Percentiles rank a stretch among this genome's conserved stretches.
Evolutionary conservation across 2,113 vertebrate genomes (phyloP).

Genomic region (Crotalus tigris): DNA sequence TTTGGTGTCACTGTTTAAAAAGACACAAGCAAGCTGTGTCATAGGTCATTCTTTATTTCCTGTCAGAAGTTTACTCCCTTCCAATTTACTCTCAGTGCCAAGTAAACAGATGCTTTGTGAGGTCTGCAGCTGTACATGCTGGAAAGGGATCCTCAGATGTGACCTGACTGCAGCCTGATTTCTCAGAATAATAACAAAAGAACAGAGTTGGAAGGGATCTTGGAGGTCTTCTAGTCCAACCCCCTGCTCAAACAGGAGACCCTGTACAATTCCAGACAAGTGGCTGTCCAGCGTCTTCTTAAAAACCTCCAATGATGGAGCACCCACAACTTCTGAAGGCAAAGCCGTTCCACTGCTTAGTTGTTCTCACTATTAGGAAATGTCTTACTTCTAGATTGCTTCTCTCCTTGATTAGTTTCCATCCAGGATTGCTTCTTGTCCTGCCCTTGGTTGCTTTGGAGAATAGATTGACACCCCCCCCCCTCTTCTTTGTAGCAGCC

Average conservation of each 20-base stretch:
- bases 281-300: not conserved
- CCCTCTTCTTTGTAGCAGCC: too few relatives aligned
- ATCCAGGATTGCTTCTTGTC: not conserved
- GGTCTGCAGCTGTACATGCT: not conserved
- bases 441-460: not conserved
- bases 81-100: not conserved
- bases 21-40: not conserved
- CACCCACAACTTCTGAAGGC: not conserved
- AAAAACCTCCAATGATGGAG: not conserved
- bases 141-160: not conserved
- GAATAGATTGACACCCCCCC: not conserved
- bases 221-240: not conserved
- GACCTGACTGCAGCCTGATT: not conserved
- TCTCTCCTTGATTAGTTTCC: not conserved
- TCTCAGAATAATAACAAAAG: not conserved
- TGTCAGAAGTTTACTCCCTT: not conserved
- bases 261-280: not conserved
- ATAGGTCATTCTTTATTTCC: not conserved
- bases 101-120: not conserved
- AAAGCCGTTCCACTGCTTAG: not conserved
- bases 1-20: not conserved
- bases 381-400: not conserved
- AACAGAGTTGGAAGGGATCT: not conserved
- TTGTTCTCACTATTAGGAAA: too few relatives aligned
- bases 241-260: not conserved